Base-by-base conservation (phyloP, 2,888 invertebrate genomes). In the Alviniconcha strummeri region DNA sequence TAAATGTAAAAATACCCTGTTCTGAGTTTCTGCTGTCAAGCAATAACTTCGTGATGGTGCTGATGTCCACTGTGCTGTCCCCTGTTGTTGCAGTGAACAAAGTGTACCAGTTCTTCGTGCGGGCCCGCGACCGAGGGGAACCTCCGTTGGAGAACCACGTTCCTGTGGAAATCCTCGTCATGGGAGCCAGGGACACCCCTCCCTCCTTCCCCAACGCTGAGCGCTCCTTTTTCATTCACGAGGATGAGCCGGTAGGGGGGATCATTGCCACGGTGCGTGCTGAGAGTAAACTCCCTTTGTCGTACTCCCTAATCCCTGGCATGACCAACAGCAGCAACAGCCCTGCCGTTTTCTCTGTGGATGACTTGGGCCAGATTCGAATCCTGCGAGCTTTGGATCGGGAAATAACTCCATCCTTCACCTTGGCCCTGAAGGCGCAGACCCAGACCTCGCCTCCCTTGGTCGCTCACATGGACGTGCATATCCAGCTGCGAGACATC, bases 51-150 rank as follows among this genome's bases (percentile, higher is more conserved):
- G 3, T 3, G 36, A 36, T 36, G 36, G 60, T 60, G 13, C 4
- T 60, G 60, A 13, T 60, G 60, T 60, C 13, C 9, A 4, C 60
- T 4, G 36, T 36, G 60, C 9, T 60, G 60, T 60, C 8, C 13
- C 13, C 60, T 60, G 60, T 8, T 64, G 78, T 78, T 88, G 74
- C 89, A 92, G 92, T 85, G 78, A 90, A 89, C 85, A 87, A 90
- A 76, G 88, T 91, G 36, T 96, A 97, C 93, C 97, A 97, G 94
- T 96, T 98, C 93, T 98, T 98, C 94, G 96, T 98, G 81, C 96
- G 97, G 85, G 98, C 97, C 19, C 96, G 96, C 81, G 98, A 98
- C 94, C 95, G 95, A 90, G 98, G 98, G 17, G 95, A 95, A 84
- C 96, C 96, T 75, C 92, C 93, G 1, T 93, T 94, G 86, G 96